phyloP scores from a whole-genome alignment of 2,888 invertebrate species.

The Pachycephus smyrnensis region DNA sequence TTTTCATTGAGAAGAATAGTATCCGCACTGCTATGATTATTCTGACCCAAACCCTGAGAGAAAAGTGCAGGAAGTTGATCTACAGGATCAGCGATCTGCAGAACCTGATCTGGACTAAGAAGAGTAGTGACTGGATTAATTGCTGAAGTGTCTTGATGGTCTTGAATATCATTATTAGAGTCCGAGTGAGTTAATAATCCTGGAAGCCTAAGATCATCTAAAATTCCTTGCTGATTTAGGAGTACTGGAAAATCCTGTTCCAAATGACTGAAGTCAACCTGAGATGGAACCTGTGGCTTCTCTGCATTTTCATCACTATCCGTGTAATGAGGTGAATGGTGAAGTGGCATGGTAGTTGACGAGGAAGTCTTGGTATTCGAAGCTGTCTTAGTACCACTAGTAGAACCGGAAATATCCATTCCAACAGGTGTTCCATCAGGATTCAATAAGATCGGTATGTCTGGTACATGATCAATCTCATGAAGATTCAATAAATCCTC shows the following conservation, averaged over 20 bases:
- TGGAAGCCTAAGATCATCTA: constrained; percentile 56
- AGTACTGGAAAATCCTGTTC: constrained; percentile 50
- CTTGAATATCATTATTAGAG: constrained; percentile 51
- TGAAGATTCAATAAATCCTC: constrained; percentile 47
- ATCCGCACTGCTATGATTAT: constrained; percentile 55
- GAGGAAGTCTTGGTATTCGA: constrained; percentile 42
- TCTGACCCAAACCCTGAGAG: constrained; percentile 56
- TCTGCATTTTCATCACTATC: constrained; percentile 66
- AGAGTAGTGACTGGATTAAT: constrained; percentile 56
- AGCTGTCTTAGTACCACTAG: constrained; percentile 6
- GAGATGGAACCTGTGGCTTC: constrained; percentile 40
- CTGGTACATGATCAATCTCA: constrained; percentile 61
- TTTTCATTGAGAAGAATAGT: constrained; percentile 67
- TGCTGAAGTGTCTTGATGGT: constrained; percentile 34
- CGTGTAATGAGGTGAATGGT: constrained; percentile 62
- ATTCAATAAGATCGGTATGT: constrained; percentile 60
- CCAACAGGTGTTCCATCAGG: constrained; percentile 59
- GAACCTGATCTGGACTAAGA: constrained; percentile 58
- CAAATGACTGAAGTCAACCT: constrained; percentile 41
- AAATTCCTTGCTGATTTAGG: constrained; percentile 53
- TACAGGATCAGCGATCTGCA: constrained; percentile 63
- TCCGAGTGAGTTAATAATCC: constrained; percentile 51
- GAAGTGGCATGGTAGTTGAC: constrained; percentile 48
- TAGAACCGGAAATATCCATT: constrained; percentile 10
- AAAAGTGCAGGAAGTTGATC: constrained; percentile 62